A percentile compares a stretch with the other conserved stretches of the same genome.
Evolutionary conservation across 2,797 vertebrate species (phyloP).

Genomic region (Paguma larvata): DNA sequence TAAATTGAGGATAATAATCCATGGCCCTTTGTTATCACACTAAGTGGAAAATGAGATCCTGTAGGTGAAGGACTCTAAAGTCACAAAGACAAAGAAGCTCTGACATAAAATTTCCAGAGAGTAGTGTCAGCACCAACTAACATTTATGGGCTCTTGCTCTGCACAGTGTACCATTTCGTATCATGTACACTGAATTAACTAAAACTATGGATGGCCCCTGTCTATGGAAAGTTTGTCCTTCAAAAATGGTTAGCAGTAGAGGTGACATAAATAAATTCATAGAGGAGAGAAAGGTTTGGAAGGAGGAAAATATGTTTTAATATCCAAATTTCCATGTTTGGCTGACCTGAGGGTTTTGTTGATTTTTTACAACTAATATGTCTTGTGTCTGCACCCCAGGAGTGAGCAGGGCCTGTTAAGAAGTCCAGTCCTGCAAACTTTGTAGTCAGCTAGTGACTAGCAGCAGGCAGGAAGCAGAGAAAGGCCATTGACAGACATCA

Average conservation of each 20-base stretch:
- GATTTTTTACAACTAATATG: background rate
- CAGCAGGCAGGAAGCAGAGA: background rate
- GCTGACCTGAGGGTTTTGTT: constrained; percentile 11
- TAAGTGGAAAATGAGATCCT: constrained; percentile 59
- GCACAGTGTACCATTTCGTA: fast-evolving
- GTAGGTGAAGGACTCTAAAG: constrained; percentile 66
- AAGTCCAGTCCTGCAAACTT: background rate
- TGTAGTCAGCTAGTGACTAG: fast-evolving
- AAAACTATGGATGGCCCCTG: background rate
- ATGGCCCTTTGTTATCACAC: background rate
- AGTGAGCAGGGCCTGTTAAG: background rate
- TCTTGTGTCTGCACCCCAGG: background rate
- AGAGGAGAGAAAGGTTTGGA: background rate
- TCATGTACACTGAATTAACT: background rate
- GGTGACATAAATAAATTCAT: background rate
- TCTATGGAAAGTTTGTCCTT: background rate
- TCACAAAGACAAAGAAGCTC: background rate
- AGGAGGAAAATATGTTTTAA: background rate
- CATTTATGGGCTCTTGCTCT: background rate
- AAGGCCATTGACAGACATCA: background rate
- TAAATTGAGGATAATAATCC: constrained; percentile 42
- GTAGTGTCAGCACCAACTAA: background rate
- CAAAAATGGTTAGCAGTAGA: background rate
- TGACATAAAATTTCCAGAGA: constrained; percentile 12
- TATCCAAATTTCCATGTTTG: background rate